These are phyloP conservation scores for Enteromius radiatus DNA, from an alignment of 2,797 vertebrate species.

Conservation along the genomic window DNA sequence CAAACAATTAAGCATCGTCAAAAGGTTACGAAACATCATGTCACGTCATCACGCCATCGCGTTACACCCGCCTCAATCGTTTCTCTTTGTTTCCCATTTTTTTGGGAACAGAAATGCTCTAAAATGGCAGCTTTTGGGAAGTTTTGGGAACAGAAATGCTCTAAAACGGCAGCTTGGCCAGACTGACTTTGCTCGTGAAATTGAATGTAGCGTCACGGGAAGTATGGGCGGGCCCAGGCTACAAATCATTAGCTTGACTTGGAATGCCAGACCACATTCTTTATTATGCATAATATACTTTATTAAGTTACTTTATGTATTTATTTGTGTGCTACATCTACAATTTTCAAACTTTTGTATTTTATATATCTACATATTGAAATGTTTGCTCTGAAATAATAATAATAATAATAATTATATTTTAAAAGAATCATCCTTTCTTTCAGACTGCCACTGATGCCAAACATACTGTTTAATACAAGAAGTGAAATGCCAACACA, in stretches of 20 bases:
- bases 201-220: too few relatives aligned
- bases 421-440: neutral
- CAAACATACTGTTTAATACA: neutral
- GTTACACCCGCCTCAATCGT: too few relatives aligned
- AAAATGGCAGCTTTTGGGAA: too few relatives aligned
- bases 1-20: too few relatives aligned
- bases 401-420: neutral
- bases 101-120: too few relatives aligned
- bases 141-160: too few relatives aligned
- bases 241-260: neutral
- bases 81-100: too few relatives aligned
- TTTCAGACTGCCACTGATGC: neutral
- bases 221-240: too few relatives aligned
- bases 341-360: neutral
- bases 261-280: neutral
- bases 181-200: too few relatives aligned
- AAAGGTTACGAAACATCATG: too few relatives aligned
- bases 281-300: neutral
- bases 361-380: neutral
- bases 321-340: neutral
- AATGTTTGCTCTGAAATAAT: neutral
- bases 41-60: too few relatives aligned
- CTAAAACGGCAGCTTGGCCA: too few relatives aligned
- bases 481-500: neutral
- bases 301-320: neutral